Conservation (phyloP, 2,797 vertebrate species). For the Brotula barbata region DNA sequence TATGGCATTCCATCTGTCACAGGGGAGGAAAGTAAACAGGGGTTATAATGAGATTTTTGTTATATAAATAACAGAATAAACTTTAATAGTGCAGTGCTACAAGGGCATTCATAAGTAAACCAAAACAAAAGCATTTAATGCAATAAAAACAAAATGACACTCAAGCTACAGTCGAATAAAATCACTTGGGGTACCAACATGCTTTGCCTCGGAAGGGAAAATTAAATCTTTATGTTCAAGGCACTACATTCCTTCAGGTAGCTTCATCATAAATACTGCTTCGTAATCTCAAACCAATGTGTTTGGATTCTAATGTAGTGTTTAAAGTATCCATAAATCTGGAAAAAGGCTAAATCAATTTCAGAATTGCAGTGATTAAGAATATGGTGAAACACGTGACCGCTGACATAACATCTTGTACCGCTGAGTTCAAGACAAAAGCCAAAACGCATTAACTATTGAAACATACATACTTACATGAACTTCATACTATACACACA, state of each 20-base stretch:
- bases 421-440: conserved; percentile 69
- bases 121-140: conserved; percentile 60
- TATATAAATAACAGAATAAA: conserved; percentile 79
- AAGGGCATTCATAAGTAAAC: conserved; percentile 80
- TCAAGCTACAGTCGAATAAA: conserved; percentile 69
- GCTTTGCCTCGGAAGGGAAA: conserved; percentile 77
- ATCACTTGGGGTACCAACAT: conserved; percentile 73
- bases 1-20: conserved; percentile 70
- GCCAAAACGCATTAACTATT: conserved; percentile 64
- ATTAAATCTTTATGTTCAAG: conserved; percentile 81
- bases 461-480: conserved; percentile 53
- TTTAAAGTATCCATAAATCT: conserved; percentile 63
- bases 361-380: conserved; percentile 46
- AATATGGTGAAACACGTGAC: conserved; percentile 63
- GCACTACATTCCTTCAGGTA: conserved; percentile 87
- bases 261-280: conserved; percentile 72
- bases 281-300: conserved; percentile 57
- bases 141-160: conserved; percentile 64
- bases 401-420: conserved; percentile 64
- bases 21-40: conserved; percentile 71
- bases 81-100: conserved; percentile 77
- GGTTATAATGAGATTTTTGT: conserved; percentile 65
- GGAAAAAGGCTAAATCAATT: conserved; percentile 46
- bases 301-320: conserved; percentile 75
- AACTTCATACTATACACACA: conserved; percentile 42